Conservation (phyloP, 2,797 vertebrate species). For the Esox masquinongy region DNA sequence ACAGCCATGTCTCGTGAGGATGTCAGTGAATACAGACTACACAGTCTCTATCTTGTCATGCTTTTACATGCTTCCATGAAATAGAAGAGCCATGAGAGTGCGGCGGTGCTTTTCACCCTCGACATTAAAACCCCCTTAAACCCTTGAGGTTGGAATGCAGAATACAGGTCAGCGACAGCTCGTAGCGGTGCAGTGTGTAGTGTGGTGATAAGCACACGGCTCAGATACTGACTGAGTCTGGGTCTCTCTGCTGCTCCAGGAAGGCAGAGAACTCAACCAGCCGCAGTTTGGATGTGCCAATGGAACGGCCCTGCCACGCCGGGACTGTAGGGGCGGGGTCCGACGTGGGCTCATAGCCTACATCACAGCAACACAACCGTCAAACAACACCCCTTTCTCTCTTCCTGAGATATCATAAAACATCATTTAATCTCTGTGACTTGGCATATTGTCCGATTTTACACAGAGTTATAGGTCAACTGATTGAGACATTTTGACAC, state of each 20-base stretch:
- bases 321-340: constrained; percentile 90
- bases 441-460: neutral
- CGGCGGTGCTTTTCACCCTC: neutral
- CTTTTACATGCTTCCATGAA: constrained; percentile 3
- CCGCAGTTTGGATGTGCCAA: constrained; percentile 96
- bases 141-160: neutral
- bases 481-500: neutral
- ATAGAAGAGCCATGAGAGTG: neutral
- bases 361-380: constrained; percentile 13
- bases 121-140: neutral
- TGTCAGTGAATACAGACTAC: constrained; percentile 31
- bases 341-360: constrained; percentile 90
- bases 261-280: constrained; percentile 98
- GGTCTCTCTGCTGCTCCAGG: constrained; percentile 96
- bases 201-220: neutral
- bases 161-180: neutral
- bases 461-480: neutral
- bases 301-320: constrained; percentile 97
- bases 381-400: neutral
- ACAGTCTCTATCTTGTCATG: neutral
- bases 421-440: neutral
- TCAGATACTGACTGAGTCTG: constrained; percentile 85
- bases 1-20: neutral
- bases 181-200: constrained; percentile 6
- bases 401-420: neutral